Base-by-base conservation (phyloP, 2,113 vertebrate species). In the Carollia perspicillata region DNA sequence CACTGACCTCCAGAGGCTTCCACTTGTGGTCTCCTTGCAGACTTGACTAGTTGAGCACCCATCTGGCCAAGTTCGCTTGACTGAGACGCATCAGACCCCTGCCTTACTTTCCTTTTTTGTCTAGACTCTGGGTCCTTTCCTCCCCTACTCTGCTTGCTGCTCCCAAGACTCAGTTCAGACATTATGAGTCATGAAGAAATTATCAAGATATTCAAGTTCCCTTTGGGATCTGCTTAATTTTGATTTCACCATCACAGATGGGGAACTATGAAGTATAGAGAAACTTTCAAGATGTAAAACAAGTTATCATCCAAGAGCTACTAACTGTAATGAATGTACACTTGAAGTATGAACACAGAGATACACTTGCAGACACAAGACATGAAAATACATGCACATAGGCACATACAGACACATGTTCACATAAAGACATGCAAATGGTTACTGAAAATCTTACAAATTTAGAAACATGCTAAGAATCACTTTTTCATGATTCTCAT, bases 331-430 rank as follows among this genome's bases (percentile, higher is more conserved):
- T 30, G 60, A 65, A 28, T n/a, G 22, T 26, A 23, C 2, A 30
- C 37, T 2, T n/a, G 9, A 94, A 49, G 9, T n/a, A 16, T 3
- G 55, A 63, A 26, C 20, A 51, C 7, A 66, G 60, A 75, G 33
- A 40, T n/a, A 79, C 20, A 65, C 0, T 40, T 28, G 12, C 44
- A 60, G 14, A 60, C 5, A 23, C 6, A 20, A 35, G n/a, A 78
- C n/a, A 22, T 0, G 4, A 20, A 78, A 6, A 55, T 44, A 20
- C 69, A 42, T 0, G 0, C 20, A 79, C 30, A 60, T 35, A 53
- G 44, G 7, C 55, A 58, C 23, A 58, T 26, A 72, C 30, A 63
- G 14, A 40, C 42, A 22, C 8, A 3, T 3, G 51, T 17, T n/a
- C 20, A 84, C 37, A 55, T 49, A 49, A 23, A 84, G 26, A 10